Base-by-base conservation (phyloP, 1,140 invertebrate genomes). In the Bombus consobrinus region DNA sequence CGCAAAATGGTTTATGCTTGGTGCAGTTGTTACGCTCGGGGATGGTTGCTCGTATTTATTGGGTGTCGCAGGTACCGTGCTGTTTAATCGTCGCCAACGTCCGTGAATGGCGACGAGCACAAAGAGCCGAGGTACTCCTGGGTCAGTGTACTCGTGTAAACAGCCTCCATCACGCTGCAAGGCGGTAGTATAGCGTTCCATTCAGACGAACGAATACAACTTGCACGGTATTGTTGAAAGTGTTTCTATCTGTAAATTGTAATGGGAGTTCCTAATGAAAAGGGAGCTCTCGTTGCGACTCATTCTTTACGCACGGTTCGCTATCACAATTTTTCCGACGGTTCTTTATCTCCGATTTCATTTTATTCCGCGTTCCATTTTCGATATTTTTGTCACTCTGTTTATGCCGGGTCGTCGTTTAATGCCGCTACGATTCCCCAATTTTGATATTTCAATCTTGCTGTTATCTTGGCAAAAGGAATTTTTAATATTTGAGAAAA, bases 71-170 rank as follows among this genome's bases (percentile, higher is more conserved):
- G 53, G 43, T 25, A 53, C 53, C 73, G 32, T 3, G 73, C 34
- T 32, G 73, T 78, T 78, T 78, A 78, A 78, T 78, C 75, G 59
- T 78, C 75, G 37, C 28, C 53, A 57, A 47, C 32, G 73, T 75
- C 32, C 22, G 32, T 78, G 75, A 78, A 78, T 59, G 59, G 75
- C 28, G 34, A 32, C 6, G 15, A 41, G 75, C 37, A 57, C 75
- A 66, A 53, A 78, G 59, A 43, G 37, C 8, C 9, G 18, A n/a
- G 53, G 25, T 32, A n/a, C 37, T 41, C 57, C 2, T 64, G 59
- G 75, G 75, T 78, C 75, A 78, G 75, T 64, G 75, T 78, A 64
- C 75, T 13, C 37, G 39, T 78, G 75, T 78, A 78, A 78, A 78
- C 75, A 41, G 57, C 57, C 39, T 12, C 15, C 57, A 39, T 62